Conservation (phyloP, 2,113 vertebrate genomes). For the Rhegmatorhina hoffmannsi region DNA sequence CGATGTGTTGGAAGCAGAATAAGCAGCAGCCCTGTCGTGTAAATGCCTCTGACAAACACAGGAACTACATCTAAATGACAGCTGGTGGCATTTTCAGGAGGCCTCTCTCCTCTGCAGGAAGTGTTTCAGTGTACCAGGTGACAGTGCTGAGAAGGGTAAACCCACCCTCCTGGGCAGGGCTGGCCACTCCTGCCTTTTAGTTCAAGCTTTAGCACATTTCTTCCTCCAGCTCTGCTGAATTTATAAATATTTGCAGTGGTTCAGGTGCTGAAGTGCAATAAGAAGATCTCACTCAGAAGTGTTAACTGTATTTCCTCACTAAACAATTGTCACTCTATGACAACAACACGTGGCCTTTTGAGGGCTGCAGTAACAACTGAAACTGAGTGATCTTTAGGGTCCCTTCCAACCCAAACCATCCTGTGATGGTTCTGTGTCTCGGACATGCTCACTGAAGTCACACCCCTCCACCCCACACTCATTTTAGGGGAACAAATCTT, state of each 20-base stretch:
- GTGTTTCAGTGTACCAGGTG: neutral
- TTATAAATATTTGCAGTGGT: conserved; percentile 22
- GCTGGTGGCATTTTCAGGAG: neutral
- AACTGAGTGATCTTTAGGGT: neutral
- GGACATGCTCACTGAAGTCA: neutral
- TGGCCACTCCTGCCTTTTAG: neutral
- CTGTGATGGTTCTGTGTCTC: neutral
- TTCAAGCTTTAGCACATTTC: neutral
- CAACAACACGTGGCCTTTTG: neutral
- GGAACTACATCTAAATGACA: fast-evolving
- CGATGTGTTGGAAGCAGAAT: fast-evolving
- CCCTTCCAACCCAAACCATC: neutral
- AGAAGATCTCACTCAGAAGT: neutral
- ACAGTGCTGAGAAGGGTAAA: neutral
- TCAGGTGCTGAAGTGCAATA: neutral
- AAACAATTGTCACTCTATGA: neutral
- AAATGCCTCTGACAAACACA: neutral
- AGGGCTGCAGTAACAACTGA: neutral
- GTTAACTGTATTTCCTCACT: neutral
- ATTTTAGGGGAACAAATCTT: neutral
- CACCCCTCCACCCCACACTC: neutral
- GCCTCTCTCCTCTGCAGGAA: neutral
- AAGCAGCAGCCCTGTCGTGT: neutral
- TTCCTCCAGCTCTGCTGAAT: neutral
- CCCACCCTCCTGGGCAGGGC: neutral